Evolutionary conservation across 2,888 invertebrate genomes (phyloP), one percentile per base, ranked within the genome.

Genomic region (Fragum fragum): DNA sequence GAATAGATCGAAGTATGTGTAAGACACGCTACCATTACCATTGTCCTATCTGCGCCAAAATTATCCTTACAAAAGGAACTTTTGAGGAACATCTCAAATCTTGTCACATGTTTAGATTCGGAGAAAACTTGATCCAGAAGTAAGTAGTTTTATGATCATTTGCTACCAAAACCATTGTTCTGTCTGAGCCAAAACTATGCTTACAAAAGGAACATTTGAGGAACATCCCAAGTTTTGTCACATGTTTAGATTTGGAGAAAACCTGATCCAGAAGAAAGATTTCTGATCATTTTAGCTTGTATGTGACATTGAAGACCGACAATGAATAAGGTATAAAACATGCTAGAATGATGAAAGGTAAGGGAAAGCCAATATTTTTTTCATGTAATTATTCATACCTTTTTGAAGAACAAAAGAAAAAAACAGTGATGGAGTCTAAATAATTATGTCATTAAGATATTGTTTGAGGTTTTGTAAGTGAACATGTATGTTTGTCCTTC

Each of bases 151-250:
- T n/a, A n/a, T n/a, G n/a, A n/a, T n/a, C n/a, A n/a, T n/a, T n/a
- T n/a, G 81, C 1, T 85, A 81, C 61, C 90, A 90, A 69, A 89
- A 85, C 70, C 90, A 90, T 81, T 90, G 90, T 69, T 89, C 90
- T 1, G 75, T 87, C 1, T 90, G 90, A 61, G 83, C 79, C 21
- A 85, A 84, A 57, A 87, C 86, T 9, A 76, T 89, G 28, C 78
- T 86, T 18, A 82, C 89, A 18, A 84, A 87, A 23, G 79, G 80
- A 0, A 74, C 83, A 9, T 88, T 90, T 69, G 71, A 83, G 32
- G 85, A 88, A 14, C 90, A 90, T 63, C 69, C 89, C 1, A 72
- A 73, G 11, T 81, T 83, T 26, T 90, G 90, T 52, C 81, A 85
- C 47, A 77, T 81, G 76, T 78, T 85, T 55, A 82, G 76, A 55